Conservation (phyloP, 2,888 invertebrate genomes). For the Bruchidius siliquastri region DNA sequence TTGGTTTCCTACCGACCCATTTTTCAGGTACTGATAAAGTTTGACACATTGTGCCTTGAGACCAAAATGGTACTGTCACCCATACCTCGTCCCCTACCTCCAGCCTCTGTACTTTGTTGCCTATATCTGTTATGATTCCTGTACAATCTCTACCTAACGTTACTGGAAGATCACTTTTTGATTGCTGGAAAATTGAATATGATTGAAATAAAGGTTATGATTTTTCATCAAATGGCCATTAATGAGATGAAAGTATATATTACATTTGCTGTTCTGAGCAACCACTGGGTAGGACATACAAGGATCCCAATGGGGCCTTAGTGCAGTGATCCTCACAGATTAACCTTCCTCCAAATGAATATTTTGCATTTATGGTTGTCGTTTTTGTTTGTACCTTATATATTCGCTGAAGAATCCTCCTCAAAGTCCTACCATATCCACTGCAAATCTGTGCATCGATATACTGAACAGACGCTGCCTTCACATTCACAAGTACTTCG, state of each 20-base stretch:
- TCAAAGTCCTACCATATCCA: slow-evolving; percentile 50
- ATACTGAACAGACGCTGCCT: slow-evolving; percentile 56
- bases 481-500: slow-evolving; percentile 58
- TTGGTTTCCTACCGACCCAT: slow-evolving; percentile 52
- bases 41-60: slow-evolving; percentile 55
- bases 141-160: slow-evolving; percentile 60
- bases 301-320: too few relatives aligned
- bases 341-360: too few relatives aligned
- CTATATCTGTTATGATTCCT: slow-evolving; percentile 58
- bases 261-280: slow-evolving; percentile 6
- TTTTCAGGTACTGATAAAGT: slow-evolving; percentile 53
- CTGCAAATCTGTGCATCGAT: slow-evolving; percentile 56
- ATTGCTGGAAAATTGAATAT: slow-evolving; percentile 33
- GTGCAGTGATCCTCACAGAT: too few relatives aligned
- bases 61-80: slow-evolving; percentile 56
- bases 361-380: too few relatives aligned
- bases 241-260: not conserved
- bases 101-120: slow-evolving; percentile 54
- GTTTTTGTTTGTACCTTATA: slow-evolving; percentile 29
- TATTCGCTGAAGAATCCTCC: slow-evolving; percentile 34
- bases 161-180: slow-evolving; percentile 50
- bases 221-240: not conserved
- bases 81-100: slow-evolving; percentile 62
- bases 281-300: not conserved
- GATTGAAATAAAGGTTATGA: not conserved